Evolutionary conservation across 2,113 vertebrate genomes (phyloP).

Genomic region (Gallinago paraguaiae): DNA sequence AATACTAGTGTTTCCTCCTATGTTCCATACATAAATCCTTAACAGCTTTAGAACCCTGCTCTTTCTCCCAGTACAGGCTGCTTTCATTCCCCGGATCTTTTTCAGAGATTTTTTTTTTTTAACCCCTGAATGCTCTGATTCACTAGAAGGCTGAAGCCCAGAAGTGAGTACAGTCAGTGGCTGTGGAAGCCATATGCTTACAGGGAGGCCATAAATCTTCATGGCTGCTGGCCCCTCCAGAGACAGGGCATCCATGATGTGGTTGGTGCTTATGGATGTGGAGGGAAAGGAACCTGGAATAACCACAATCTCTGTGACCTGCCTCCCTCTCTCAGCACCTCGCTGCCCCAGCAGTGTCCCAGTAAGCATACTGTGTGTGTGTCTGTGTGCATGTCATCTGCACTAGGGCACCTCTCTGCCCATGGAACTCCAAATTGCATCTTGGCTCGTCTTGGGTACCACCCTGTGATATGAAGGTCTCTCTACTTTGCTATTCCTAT

Average conservation of each 20-base stretch:
- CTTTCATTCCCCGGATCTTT: neutral
- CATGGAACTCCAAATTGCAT: neutral
- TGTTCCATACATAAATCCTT: neutral
- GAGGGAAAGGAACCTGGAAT: neutral
- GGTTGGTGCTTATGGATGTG: neutral
- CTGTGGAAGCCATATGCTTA: neutral
- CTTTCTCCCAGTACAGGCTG: neutral
- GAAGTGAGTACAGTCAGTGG: no score
- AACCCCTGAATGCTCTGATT: neutral
- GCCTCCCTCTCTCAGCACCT: neutral
- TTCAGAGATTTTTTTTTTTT: neutral
- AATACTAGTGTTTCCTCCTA: neutral
- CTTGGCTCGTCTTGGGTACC: neutral
- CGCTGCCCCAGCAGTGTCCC: neutral
- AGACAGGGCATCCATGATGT: neutral
- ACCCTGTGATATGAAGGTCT: neutral
- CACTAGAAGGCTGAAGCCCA: neutral
- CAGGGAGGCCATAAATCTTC: neutral
- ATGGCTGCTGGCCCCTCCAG: neutral
- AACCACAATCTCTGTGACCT: neutral
- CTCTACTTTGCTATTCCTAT: neutral
- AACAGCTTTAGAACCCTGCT: neutral
- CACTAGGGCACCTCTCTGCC: neutral
- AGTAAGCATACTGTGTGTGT: neutral
- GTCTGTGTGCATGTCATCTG: rapidly evolving